Evolutionary conservation across 1,140 invertebrate genomes (phyloP), one percentile per base, ranked within the genome.

Genomic region (Orchestia grillus): DNA sequence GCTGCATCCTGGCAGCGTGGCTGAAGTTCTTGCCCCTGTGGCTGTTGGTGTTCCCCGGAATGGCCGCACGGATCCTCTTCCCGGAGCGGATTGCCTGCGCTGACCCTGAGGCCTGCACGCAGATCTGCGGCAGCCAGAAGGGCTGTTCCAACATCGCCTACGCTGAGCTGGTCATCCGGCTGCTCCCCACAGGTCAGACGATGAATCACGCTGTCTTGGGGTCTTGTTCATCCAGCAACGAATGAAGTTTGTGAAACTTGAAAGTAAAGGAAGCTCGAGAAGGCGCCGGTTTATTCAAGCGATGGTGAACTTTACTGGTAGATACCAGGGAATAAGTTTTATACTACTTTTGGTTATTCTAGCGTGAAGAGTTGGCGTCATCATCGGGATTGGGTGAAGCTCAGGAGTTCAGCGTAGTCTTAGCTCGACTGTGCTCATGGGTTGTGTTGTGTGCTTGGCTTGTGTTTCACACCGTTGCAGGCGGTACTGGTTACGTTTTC

Each of bases 41-140:
- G 97, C 97, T 98, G 3, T 97, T 98, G 77, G 97, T 98, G 41
- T 97, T 98, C 96, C 98, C 98, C 36, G 98, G 98, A 57, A 98
- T 98, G 98, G 98, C 98, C 88, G 97, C 98, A 6, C 97, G 98
- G 44, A 97, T 98, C 87, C 97, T 98, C 0, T 97, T 97, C 96
- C 96, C 97, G 96, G 97, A 98, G 96, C 96, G 97, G 0, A 97
- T 98, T 6, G 98, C 97, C 8, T 98, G 98, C 97, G 97, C 97
- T 1, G 97, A 97, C 96, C 97, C 98, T 11, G 97, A 97, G 16
- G 97, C 97, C 28, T 98, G 98, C 96, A 96, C 97, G 23, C 95
- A 96, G 0, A 96, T 97, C 42, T 97, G 97, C 95, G 97, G 97
- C 41, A 98, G 97, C 96, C 96, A 96, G 8, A 97, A 97, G 41